A percentile compares a stretch with the other conserved stretches of the same genome.
Evolutionary conservation across 2,888 invertebrate species (phyloP).

Genomic region (Chorisops tibialis): DNA sequence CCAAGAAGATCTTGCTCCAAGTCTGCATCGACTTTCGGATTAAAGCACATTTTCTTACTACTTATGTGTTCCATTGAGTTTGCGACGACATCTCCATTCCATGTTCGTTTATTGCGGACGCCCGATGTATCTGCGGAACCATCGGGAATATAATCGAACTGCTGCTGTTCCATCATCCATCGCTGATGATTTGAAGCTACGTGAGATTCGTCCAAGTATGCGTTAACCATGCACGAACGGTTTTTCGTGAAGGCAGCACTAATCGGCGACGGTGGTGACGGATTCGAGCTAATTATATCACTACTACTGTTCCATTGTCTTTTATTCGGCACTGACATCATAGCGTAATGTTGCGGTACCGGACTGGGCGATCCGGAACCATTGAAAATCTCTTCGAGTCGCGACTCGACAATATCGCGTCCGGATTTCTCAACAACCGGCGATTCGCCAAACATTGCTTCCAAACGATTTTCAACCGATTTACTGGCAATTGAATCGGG

Average conservation of each 20-base stretch:
- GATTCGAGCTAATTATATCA: slow-evolving; percentile 33
- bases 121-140: neutral
- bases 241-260: slow-evolving; percentile 29
- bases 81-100: slow-evolving; percentile 34
- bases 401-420: slow-evolving; percentile 46
- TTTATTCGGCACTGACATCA: slow-evolving; percentile 30
- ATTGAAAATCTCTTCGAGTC: slow-evolving; percentile 50
- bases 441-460: slow-evolving; percentile 52
- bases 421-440: slow-evolving; percentile 42
- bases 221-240: slow-evolving; percentile 30
- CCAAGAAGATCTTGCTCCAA: slow-evolving; percentile 32
- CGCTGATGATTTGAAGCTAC: slow-evolving; percentile 30
- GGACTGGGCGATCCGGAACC: slow-evolving; percentile 34
- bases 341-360: slow-evolving; percentile 24
- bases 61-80: slow-evolving; percentile 29
- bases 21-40: slow-evolving; percentile 28
- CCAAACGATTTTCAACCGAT: slow-evolving; percentile 50
- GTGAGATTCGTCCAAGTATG: slow-evolving; percentile 32
- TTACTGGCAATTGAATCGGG: slow-evolving; percentile 45
- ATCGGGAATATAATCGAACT: slow-evolving; percentile 8
- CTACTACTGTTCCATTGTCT: slow-evolving; percentile 31
- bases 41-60: slow-evolving; percentile 35
- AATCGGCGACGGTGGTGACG: slow-evolving; percentile 33
- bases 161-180: slow-evolving; percentile 22
- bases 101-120: slow-evolving; percentile 29